These are phyloP conservation scores for Pseudorasbora parva DNA, from an alignment of 2,113 vertebrate genomes.

Conservation along the genomic window DNA sequence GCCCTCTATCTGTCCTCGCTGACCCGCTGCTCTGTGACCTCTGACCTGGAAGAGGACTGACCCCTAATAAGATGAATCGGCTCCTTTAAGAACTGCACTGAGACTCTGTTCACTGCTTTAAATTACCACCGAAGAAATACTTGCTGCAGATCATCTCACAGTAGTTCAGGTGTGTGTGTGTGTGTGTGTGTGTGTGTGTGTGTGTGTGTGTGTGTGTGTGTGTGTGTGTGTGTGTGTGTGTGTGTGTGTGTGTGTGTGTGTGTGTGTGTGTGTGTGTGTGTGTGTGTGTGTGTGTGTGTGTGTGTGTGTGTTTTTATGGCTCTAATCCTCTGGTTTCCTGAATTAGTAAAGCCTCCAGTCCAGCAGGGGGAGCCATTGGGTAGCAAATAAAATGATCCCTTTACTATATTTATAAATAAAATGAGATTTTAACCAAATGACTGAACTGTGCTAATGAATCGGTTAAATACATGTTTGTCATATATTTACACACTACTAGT, in stretches of 20 bases:
- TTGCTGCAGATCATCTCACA: background rate
- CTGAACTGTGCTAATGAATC: background rate
- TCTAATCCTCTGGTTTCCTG: background rate
- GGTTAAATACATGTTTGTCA: background rate
- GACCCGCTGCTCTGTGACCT: constrained; percentile 69
- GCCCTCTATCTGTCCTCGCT: constrained; percentile 73
- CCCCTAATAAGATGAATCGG: background rate
- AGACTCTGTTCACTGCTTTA: background rate
- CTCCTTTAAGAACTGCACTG: too few relatives aligned
- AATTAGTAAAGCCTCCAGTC: background rate
- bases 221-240: too few relatives aligned
- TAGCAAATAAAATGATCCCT: background rate
- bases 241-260: too few relatives aligned
- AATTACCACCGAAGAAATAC: background rate
- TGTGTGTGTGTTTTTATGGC: background rate
- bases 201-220: too few relatives aligned
- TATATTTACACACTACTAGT: background rate
- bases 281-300: too few relatives aligned
- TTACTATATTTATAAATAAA: background rate
- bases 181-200: too few relatives aligned
- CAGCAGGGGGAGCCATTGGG: constrained; percentile 24
- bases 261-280: too few relatives aligned
- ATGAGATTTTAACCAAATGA: background rate
- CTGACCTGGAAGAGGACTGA: constrained; percentile 58
- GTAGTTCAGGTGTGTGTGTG: background rate